phyloP scores from a whole-genome alignment of 1,140 invertebrate species.

The Drosophila hydei region DNA sequence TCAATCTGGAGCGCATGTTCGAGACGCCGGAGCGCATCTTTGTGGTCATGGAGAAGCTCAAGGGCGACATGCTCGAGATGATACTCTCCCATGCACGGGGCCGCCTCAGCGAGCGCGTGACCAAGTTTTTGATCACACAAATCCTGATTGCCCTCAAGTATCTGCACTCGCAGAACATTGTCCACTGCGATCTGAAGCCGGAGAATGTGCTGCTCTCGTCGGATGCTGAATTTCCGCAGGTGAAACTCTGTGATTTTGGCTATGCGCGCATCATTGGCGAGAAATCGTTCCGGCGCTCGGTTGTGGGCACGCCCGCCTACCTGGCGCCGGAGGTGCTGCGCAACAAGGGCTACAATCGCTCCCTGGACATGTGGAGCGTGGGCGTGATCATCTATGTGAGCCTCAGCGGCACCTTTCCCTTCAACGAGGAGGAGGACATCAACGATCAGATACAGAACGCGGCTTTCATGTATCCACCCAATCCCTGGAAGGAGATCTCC shows the following conservation, averaged over 20 bases:
- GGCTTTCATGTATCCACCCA: constrained; percentile 99
- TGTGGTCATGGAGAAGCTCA: constrained; percentile 96
- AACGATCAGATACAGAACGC: constrained; percentile 99
- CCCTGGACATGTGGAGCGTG: constrained; percentile 99
- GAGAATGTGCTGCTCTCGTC: constrained; percentile 98
- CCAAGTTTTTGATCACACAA: constrained; percentile 98
- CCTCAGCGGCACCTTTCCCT: constrained; percentile 98
- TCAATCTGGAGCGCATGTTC: constrained; percentile 98
- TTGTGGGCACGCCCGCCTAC: constrained; percentile 99
- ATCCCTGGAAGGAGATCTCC: constrained; percentile 99
- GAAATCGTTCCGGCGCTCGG: constrained; percentile 97
- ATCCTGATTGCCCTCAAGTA: constrained; percentile 98
- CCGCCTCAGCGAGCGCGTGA: constrained; percentile 95
- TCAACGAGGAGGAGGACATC: constrained; percentile 99
- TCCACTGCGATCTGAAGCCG: constrained; percentile 99
- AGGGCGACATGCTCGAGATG: constrained; percentile 99
- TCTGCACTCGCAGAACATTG: constrained; percentile 99
- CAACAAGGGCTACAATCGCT: constrained; percentile 99
- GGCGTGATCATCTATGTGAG: constrained; percentile 99
- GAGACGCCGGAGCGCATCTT: constrained; percentile 98
- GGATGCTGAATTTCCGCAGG: constrained; percentile 97
- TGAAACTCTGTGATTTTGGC: constrained; percentile 99
- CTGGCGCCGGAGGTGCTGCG: constrained; percentile 98
- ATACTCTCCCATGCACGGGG: constrained; percentile 96
- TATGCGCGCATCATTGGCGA: constrained; percentile 99